phyloP scores from a whole-genome alignment of 2,888 invertebrate species.

The Harpalus rubripes region DNA sequence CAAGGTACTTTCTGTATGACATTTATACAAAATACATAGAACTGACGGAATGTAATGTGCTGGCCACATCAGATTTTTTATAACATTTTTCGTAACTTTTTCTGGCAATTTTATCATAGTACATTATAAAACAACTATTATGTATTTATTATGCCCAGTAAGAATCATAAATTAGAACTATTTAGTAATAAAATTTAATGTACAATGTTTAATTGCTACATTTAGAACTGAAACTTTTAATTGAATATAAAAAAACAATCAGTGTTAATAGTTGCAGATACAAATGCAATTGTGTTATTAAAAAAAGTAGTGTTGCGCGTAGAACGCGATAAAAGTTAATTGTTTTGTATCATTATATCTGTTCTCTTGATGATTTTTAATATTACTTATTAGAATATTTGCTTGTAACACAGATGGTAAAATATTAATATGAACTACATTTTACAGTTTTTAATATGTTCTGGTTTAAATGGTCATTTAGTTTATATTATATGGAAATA shows the following conservation, averaged over 20 bases:
- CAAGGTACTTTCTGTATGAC: no score
- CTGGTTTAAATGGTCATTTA: not conserved
- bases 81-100: no score
- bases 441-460: not conserved
- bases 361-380: not conserved
- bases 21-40: no score
- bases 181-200: no score
- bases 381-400: not conserved
- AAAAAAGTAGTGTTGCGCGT: slow-evolving; percentile 5
- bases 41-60: no score
- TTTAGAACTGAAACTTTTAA: not conserved
- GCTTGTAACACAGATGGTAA: not conserved
- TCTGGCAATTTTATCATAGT: no score
- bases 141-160: no score
- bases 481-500: no score
- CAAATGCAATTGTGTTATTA: not conserved
- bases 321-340: not conserved
- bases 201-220: not conserved
- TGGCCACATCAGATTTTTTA: no score
- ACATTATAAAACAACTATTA: no score
- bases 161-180: no score
- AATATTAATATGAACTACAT: not conserved
- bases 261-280: not conserved
- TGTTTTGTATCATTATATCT: not conserved
- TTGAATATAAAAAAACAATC: not conserved